Evolutionary conservation across 1,140 invertebrate genomes (phyloP).

Genomic region (Procambarus clarkii): DNA sequence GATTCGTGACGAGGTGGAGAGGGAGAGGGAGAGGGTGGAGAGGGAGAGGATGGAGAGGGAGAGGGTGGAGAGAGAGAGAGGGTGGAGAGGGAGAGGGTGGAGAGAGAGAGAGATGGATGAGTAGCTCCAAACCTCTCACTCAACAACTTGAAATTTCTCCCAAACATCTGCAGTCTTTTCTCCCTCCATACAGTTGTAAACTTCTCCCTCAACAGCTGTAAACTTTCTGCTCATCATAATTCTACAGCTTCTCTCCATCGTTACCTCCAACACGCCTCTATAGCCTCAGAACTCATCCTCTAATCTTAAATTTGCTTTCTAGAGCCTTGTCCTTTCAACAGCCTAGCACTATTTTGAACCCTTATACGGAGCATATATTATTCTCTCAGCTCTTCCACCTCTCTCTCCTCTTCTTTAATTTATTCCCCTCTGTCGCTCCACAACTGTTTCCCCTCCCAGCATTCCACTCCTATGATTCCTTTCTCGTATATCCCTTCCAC

Average conservation of each 20-base stretch:
- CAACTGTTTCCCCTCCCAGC: neutral
- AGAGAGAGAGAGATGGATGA: neutral
- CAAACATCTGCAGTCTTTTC: no score
- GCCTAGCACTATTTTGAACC: neutral
- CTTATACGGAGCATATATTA: neutral
- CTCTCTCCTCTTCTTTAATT: neutral
- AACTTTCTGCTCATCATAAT: neutral
- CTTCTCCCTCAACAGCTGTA: no score
- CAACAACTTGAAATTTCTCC: no score
- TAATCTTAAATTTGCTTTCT: no score
- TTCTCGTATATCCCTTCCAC: neutral
- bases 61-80: neutral
- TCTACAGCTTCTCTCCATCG: neutral
- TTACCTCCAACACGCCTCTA: neutral
- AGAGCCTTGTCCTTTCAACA: no score
- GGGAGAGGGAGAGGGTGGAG: neutral
- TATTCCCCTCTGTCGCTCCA: neutral
- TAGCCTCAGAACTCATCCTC: no score
- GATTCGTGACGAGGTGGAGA: neutral
- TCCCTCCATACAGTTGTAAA: no score
- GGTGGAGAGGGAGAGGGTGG: neutral
- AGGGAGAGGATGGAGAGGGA: neutral
- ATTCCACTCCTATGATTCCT: neutral
- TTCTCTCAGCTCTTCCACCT: neutral
- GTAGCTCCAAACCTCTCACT: no score